Percentiles rank a stretch among this genome's conserved stretches.
phyloP scores from a whole-genome alignment of 2,797 vertebrate genomes.

The Sparidentex hasta region DNA sequence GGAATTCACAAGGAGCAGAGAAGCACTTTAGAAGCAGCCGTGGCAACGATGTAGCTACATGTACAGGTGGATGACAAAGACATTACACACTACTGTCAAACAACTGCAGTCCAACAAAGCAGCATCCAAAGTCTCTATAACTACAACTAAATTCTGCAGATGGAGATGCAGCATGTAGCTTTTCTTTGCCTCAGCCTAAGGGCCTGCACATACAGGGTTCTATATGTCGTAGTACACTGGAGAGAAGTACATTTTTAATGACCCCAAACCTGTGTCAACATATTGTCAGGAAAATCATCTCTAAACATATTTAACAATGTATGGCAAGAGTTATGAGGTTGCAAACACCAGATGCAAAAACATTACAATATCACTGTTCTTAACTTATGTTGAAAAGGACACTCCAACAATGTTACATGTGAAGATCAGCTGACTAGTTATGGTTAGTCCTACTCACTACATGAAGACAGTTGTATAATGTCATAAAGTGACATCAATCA shows the following conservation, averaged over 20 bases:
- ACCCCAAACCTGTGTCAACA: constrained; percentile 10
- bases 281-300: background rate
- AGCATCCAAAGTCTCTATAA: constrained; percentile 24
- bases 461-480: background rate
- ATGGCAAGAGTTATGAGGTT: background rate
- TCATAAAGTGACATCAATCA: background rate
- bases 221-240: background rate
- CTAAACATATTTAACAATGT: background rate
- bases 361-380: background rate
- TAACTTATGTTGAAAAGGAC: background rate
- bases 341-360: constrained; percentile 1
- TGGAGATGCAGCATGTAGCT: constrained; percentile 5
- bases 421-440: background rate
- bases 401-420: background rate
- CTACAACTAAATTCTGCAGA: constrained; percentile 40
- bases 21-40: constrained; percentile 11
- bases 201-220: constrained; percentile 2
- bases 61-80: constrained; percentile 63
- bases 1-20: background rate
- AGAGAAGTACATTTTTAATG: background rate
- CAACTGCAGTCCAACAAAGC: constrained; percentile 40
- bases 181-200: background rate
- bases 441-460: background rate
- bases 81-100: constrained; percentile 36
- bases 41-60: constrained; percentile 47